Conservation (phyloP, 2,797 vertebrate genomes). For the Paramormyrops hopkinsi region DNA sequence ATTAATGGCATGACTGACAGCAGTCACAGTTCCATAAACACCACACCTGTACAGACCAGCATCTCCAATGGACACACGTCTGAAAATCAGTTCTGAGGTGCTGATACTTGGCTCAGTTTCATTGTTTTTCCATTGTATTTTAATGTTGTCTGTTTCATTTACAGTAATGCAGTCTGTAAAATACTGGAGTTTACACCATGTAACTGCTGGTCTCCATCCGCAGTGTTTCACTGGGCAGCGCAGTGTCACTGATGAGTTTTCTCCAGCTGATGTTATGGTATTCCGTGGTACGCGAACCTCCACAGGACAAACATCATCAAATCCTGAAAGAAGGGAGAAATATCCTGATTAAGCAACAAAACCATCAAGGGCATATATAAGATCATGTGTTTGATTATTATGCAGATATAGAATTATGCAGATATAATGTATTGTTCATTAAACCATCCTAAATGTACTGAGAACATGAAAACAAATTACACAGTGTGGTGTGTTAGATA, state of each 20-base stretch:
- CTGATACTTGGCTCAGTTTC: not conserved
- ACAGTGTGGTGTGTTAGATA: not conserved
- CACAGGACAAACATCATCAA: not conserved
- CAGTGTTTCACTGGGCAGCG: not conserved
- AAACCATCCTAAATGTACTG: not conserved
- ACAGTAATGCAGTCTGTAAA: accelerated
- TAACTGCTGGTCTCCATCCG: not conserved
- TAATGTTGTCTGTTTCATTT: not conserved
- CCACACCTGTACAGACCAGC: not conserved
- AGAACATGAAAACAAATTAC: not conserved
- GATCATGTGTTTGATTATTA: not conserved
- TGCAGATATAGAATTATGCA: not conserved
- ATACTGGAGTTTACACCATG: not conserved
- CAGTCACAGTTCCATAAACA: not conserved
- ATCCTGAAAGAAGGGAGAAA: not conserved
- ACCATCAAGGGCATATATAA: not conserved
- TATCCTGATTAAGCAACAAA: not conserved
- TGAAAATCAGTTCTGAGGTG: not conserved
- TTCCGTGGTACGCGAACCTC: not conserved
- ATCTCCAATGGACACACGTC: not conserved
- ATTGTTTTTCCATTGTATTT: not conserved
- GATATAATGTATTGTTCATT: not conserved
- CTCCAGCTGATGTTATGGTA: accelerated
- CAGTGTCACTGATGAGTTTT: not conserved
- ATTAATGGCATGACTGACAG: accelerated